Base-by-base conservation (phyloP, 2,888 invertebrate genomes). In the Caenorhabditis plicata region DNA sequence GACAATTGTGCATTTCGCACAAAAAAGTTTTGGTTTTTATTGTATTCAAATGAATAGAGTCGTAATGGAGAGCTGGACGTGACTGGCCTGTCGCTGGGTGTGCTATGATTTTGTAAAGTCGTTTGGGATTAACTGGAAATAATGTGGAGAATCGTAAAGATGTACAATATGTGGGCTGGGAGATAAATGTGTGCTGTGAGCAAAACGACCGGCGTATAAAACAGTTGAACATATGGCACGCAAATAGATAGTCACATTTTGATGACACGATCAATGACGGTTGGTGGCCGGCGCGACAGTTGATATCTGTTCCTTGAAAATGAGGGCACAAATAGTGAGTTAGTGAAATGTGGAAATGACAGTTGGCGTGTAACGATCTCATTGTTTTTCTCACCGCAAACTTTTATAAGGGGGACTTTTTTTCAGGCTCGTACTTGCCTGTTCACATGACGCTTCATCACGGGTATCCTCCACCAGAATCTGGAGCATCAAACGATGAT, bases 371-470 rank as follows among this genome's bases (percentile, higher is more conserved):
- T n/a, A n/a, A n/a, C n/a, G n/a, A n/a, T n/a, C n/a, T n/a, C n/a
- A n/a, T n/a, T n/a, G n/a, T n/a, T n/a, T n/a, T n/a, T n/a, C n/a
- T n/a, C n/a, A n/a, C n/a, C n/a, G n/a, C n/a, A n/a, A n/a, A n/a
- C 15, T 22, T 49, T 49, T 2, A 36, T 20, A n/a, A 33, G 25
- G 13, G 17, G 4, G 4, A 4, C n/a, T 13, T 20, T 38, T 13
- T 68, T 72, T 33, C 68, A 73, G 73, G 62, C 23, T 64, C 62
- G 7, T 58, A 67, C 15, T 64, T 74, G 13, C 60, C 64, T 31
- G 43, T 68, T 36, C 75, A 75, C 53, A 65, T 73, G 72, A 65
- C 69, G 17, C 50, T 68, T 35, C 64, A 61, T 45, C 75, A 75
- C 53, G 73, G 73, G 31, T 68, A 49, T 26, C 70, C 75, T 29